These are phyloP conservation scores for Rhingia rostrata DNA, from an alignment of 2,888 invertebrate genomes.

Conservation along the genomic window DNA sequence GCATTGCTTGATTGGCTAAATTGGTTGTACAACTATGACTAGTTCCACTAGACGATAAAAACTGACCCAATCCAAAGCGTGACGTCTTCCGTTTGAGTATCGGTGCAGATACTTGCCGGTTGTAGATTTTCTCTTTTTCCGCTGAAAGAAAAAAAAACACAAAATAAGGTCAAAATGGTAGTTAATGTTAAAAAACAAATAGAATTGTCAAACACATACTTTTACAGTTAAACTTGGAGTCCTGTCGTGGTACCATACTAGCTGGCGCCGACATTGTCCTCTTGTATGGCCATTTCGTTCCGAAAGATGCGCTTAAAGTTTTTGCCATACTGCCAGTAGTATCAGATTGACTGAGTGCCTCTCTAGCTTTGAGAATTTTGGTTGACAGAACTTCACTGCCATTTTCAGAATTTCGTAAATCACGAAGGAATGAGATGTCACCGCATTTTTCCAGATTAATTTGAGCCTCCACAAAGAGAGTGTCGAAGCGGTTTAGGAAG, in stretches of 20 bases:
- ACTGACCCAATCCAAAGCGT: slow-evolving; percentile 94
- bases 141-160: slow-evolving; percentile 76
- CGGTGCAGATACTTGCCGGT: slow-evolving; percentile 97
- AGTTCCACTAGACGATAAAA: slow-evolving; percentile 84
- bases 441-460: slow-evolving; percentile 93
- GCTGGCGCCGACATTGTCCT: slow-evolving; percentile 96
- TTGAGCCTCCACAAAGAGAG: slow-evolving; percentile 97
- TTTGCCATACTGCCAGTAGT: slow-evolving; percentile 86
- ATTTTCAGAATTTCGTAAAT: slow-evolving; percentile 93
- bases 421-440: slow-evolving; percentile 92
- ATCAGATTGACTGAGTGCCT: slow-evolving; percentile 91
- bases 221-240: slow-evolving; percentile 85
- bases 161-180: background rate
- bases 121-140: slow-evolving; percentile 94
- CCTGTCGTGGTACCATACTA: slow-evolving; percentile 89
- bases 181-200: background rate
- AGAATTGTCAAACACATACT: slow-evolving; percentile 58
- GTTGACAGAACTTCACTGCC: slow-evolving; percentile 93
- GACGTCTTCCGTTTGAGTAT: slow-evolving; percentile 96
- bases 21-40: slow-evolving; percentile 80
- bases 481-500: slow-evolving; percentile 97
- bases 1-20: slow-evolving; percentile 78
- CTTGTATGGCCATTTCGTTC: slow-evolving; percentile 97
- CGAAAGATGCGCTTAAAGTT: slow-evolving; percentile 93
- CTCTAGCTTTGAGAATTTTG: slow-evolving; percentile 94